A percentile compares a stretch with the other conserved stretches of the same genome.
Conservation (phyloP, 2,797 vertebrate genomes). For the Eutrigla gurnardus region DNA sequence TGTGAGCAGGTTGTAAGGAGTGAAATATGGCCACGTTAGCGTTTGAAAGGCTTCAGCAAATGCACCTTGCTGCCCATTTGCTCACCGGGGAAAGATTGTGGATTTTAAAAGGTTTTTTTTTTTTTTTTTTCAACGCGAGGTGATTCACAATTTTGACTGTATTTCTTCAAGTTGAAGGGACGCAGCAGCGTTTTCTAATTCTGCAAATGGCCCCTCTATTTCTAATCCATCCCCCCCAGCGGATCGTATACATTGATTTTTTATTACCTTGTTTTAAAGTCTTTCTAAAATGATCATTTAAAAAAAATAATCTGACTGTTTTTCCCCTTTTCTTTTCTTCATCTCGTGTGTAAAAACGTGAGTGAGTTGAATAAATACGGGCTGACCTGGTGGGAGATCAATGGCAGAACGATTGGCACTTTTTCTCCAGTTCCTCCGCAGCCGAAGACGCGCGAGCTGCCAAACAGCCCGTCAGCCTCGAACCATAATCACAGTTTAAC, state of each 20-base stretch:
- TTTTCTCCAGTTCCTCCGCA: constrained; percentile 52
- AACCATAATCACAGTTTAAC: constrained; percentile 61
- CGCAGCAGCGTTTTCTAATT: constrained; percentile 57
- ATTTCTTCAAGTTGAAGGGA: constrained; percentile 57
- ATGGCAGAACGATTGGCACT: constrained; percentile 65
- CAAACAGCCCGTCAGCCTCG: constrained; percentile 54
- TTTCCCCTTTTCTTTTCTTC: no score
- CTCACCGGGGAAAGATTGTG: constrained; percentile 65
- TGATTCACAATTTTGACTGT: constrained; percentile 74
- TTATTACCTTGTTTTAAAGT: constrained; percentile 55
- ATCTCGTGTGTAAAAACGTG: constrained; percentile 12
- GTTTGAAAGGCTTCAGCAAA: constrained; percentile 76
- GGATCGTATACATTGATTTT: constrained; percentile 40
- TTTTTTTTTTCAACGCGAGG: constrained; percentile 53
- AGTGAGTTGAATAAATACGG: constrained; percentile 43
- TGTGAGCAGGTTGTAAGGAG: constrained; percentile 77
- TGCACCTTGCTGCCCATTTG: constrained; percentile 75
- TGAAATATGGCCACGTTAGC: constrained; percentile 81
- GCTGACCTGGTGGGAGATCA: constrained; percentile 56
- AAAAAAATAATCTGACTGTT: constrained; percentile 1
- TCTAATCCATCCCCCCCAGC: constrained; percentile 60
- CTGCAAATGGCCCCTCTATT: constrained; percentile 60
- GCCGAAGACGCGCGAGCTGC: constrained; percentile 54
- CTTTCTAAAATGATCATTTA: constrained; percentile 60
- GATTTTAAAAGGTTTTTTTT: constrained; percentile 69